These are phyloP conservation scores for Caracal caracal DNA, from an alignment of 2,113 vertebrate species.

Conservation along the genomic window DNA sequence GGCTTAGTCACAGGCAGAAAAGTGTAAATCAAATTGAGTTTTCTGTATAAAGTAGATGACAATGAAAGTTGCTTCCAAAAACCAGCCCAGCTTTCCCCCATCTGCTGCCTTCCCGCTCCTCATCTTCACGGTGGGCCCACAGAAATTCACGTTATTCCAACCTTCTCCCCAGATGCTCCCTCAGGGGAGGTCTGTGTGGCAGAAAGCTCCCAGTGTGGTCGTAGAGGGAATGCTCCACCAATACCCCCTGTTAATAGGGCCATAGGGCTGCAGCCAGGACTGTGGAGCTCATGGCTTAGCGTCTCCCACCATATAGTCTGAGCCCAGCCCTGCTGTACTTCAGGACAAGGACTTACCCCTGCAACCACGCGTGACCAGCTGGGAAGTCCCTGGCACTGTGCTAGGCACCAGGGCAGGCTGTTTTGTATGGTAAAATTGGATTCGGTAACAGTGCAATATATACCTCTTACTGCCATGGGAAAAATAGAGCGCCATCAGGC, in stretches of 20 bases:
- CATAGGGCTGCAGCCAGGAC: not conserved
- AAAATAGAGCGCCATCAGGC: rapidly evolving
- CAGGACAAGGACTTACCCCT: not conserved
- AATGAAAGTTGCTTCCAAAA: not conserved
- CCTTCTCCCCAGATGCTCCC: not conserved
- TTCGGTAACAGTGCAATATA: not conserved
- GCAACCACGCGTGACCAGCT: not conserved
- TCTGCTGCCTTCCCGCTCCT: not conserved
- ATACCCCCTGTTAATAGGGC: not conserved
- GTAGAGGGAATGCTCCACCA: rapidly evolving
- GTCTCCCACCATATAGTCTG: not conserved
- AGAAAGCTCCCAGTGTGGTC: not conserved
- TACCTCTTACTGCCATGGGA: not conserved
- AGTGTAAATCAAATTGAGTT: not conserved
- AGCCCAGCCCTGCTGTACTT: not conserved
- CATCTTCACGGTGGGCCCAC: no score
- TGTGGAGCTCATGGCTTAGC: not conserved
- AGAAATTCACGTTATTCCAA: not conserved
- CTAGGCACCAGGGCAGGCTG: not conserved
- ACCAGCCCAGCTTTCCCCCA: not conserved
- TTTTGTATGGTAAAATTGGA: no score
- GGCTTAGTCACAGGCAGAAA: conserved; percentile 4
- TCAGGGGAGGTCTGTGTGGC: not conserved
- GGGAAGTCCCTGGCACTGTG: not conserved
- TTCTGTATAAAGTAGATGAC: not conserved